These are phyloP conservation scores for Centropus unirufus DNA, from an alignment of 2,113 vertebrate species.

Conservation along the genomic window DNA sequence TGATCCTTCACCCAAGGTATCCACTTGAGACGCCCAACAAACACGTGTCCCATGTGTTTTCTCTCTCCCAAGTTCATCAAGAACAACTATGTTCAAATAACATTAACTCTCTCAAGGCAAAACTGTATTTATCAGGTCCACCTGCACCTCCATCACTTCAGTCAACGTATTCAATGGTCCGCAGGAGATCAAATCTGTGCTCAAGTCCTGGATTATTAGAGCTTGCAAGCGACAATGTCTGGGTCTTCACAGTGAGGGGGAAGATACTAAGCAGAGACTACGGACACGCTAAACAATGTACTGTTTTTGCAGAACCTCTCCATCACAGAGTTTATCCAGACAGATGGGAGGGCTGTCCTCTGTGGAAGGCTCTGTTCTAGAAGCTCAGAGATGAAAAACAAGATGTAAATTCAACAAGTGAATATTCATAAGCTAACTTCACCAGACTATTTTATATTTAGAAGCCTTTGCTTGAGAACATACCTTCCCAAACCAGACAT, in stretches of 20 bases:
- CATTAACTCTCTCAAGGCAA: neutral
- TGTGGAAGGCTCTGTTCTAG: neutral
- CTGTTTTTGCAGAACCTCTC: neutral
- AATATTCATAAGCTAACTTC: constrained; percentile 73
- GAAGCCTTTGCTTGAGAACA: constrained; percentile 38
- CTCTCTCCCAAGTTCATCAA: neutral
- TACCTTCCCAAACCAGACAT: constrained; percentile 15
- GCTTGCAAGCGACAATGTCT: neutral
- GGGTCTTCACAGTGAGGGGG: neutral
- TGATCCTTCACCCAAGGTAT: neutral
- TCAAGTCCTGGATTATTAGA: neutral
- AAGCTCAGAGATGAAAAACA: constrained; percentile 64
- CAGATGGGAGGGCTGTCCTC: constrained; percentile 54
- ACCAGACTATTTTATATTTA: constrained; percentile 61
- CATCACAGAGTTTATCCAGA: neutral
- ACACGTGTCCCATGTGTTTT: neutral
- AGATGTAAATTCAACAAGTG: constrained; percentile 74
- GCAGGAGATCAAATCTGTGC: neutral
- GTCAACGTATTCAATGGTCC: neutral
- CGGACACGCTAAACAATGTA: neutral
- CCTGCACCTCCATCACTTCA: neutral
- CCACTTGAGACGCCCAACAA: neutral
- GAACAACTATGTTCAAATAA: neutral
- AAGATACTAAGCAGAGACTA: neutral
- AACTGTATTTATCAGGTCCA: neutral